Conservation (phyloP, 2,888 invertebrate species). For the Plebejus argus region DNA sequence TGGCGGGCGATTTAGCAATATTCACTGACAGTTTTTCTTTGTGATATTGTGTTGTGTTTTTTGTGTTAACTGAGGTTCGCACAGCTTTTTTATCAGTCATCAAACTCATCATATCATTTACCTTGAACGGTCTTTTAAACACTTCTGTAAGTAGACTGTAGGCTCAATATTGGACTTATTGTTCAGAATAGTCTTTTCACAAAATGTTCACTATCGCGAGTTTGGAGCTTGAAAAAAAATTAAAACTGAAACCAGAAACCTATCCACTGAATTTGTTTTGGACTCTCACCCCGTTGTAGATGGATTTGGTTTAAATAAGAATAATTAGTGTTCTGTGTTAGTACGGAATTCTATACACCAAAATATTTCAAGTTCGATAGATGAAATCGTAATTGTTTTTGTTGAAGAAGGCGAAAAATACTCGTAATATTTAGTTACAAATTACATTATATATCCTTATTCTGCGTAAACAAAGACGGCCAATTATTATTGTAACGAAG, state of each 20-base stretch:
- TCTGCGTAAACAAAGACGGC: background rate
- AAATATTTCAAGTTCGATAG: background rate
- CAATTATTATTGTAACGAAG: background rate
- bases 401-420: background rate
- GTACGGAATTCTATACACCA: background rate
- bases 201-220: background rate
- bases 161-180: background rate
- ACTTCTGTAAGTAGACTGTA: constrained; percentile 12
- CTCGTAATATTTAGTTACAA: background rate
- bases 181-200: background rate
- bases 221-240: background rate
- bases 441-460: background rate
- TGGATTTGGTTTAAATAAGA: no score
- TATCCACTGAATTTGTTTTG: background rate
- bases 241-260: background rate
- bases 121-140: constrained; percentile 16
- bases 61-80: constrained; percentile 30
- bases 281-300: no score
- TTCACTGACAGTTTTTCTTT: constrained; percentile 22
- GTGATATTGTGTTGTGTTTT: constrained; percentile 29
- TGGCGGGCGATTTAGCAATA: constrained; percentile 3
- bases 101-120: constrained; percentile 22
- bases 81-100: constrained; percentile 28
- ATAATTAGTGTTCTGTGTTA: no score
- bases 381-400: background rate